Percentiles rank a stretch among this genome's conserved stretches.
Conservation (phyloP, 2,797 vertebrate genomes). For the Eospalax fontanierii region DNA sequence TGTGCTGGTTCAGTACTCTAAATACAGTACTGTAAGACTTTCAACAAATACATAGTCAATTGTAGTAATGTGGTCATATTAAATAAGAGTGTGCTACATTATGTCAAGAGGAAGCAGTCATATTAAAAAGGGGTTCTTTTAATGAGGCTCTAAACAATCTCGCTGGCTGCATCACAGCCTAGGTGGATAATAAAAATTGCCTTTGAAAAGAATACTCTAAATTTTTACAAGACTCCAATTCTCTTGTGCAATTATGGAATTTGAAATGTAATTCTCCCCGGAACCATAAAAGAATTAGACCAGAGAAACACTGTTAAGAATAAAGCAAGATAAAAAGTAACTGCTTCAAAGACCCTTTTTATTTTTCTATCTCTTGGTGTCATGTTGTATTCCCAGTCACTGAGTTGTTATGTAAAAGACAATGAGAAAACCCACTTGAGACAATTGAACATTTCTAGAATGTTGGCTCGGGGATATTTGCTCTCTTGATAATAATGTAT, state of each 20-base stretch:
- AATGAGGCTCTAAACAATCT: slow-evolving; percentile 78
- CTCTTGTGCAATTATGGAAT: slow-evolving; percentile 89
- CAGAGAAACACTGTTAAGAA: slow-evolving; percentile 89
- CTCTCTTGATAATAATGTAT: slow-evolving; percentile 44
- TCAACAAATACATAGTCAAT: slow-evolving; percentile 68
- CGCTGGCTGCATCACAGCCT: slow-evolving; percentile 55
- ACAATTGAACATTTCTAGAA: slow-evolving; percentile 78
- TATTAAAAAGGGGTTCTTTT: slow-evolving; percentile 79
- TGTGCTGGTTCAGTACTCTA: slow-evolving; percentile 65
- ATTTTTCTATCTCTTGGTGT: slow-evolving; percentile 84
- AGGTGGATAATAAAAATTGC: slow-evolving; percentile 84
- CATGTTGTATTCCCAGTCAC: slow-evolving; percentile 81
- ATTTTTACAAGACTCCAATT: slow-evolving; percentile 88
- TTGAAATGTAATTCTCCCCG: slow-evolving; percentile 90
- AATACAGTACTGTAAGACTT: slow-evolving; percentile 65
- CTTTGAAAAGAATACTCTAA: slow-evolving; percentile 77
- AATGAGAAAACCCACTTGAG: slow-evolving; percentile 81
- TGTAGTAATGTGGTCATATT: slow-evolving; percentile 57
- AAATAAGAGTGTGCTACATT: slow-evolving; percentile 50
- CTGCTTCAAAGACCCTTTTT: slow-evolving; percentile 85
- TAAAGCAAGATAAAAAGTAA: slow-evolving; percentile 90
- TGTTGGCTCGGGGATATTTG: slow-evolving; percentile 29
- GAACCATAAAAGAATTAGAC: slow-evolving; percentile 89
- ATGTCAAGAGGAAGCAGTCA: slow-evolving; percentile 63
- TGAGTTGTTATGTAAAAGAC: slow-evolving; percentile 80